Evolutionary conservation across 2,113 vertebrate genomes (phyloP).

Genomic region (Campylorhamphus procurvoides): DNA sequence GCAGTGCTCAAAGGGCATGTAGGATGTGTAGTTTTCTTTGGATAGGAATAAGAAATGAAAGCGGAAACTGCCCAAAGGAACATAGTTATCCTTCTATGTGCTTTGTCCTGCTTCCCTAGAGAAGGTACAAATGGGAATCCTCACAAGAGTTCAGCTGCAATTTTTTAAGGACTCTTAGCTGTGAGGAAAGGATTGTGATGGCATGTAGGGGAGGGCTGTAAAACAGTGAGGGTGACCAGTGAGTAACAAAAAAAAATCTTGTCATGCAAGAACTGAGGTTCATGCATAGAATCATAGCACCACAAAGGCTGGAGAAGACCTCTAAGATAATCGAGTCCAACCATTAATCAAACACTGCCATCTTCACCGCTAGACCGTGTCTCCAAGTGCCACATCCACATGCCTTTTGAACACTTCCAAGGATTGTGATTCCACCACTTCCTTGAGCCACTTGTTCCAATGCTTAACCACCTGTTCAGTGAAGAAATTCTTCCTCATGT

Average conservation of each 20-base stretch:
- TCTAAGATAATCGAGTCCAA: not conserved
- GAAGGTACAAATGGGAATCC: not conserved
- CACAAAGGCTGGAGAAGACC: not conserved
- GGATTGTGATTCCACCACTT: too few relatives aligned
- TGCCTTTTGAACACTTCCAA: too few relatives aligned
- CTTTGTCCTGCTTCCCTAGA: not conserved
- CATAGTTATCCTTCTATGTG: fast-evolving
- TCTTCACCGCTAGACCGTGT: not conserved
- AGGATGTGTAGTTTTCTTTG: not conserved
- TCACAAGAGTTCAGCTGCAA: not conserved
- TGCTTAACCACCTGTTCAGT: too few relatives aligned
- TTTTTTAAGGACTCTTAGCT: not conserved
- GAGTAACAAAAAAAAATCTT: not conserved
- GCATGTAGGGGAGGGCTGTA: not conserved
- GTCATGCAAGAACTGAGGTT: not conserved
- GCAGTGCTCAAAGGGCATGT: not conserved
- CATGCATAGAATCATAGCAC: not conserved
- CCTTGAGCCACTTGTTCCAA: too few relatives aligned
- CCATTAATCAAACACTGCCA: not conserved
- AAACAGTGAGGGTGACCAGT: not conserved
- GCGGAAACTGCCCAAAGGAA: not conserved
- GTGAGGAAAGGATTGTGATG: not conserved
- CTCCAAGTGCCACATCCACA: not conserved
- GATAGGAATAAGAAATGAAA: not conserved
- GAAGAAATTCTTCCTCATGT: too few relatives aligned